These are phyloP conservation scores for Zygothrica quintamaculata DNA, from an alignment of 2,888 invertebrate genomes.

Conservation along the genomic window DNA sequence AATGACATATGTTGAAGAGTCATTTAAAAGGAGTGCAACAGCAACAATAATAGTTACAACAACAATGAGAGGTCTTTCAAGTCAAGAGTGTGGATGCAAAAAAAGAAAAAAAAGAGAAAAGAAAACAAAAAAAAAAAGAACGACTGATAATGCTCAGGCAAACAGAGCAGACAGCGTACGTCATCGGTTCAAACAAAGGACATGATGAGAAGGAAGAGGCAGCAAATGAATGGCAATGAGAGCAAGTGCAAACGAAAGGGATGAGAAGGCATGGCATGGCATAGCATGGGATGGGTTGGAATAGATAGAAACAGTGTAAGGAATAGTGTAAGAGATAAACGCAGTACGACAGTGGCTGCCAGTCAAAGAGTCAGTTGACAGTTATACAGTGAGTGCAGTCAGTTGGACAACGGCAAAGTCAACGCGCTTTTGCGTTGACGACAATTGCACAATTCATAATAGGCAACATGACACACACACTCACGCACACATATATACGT, in stretches of 20 bases:
- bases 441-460: conserved; percentile 79
- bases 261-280: not conserved
- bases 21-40: conserved; percentile 73
- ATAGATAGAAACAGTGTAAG: conserved; percentile 12
- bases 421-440: conserved; percentile 68
- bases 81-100: conserved; percentile 52
- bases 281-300: not conserved
- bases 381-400: conserved; percentile 51
- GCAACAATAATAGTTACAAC: conserved; percentile 28
- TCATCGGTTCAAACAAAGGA: conserved; percentile 64
- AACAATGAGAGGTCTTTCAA: conserved; percentile 29
- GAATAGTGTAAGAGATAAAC: conserved; percentile 2
- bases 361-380: conserved; percentile 31
- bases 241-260: conserved; percentile 21
- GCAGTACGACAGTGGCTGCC: conserved; percentile 16
- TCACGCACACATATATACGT: conserved; percentile 10
- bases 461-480: conserved; percentile 66
- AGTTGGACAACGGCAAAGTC: conserved; percentile 51
- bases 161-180: conserved; percentile 67
- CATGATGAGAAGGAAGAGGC: conserved; percentile 28
- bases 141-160: conserved; percentile 60
- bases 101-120: no score
- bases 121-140: no score
- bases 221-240: conserved; percentile 13
- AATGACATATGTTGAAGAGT: conserved; percentile 77